Percentiles rank a stretch among this genome's conserved stretches.
These are phyloP conservation scores for Synodontis membranacea DNA, from an alignment of 2,113 vertebrate genomes.

Conservation along the genomic window DNA sequence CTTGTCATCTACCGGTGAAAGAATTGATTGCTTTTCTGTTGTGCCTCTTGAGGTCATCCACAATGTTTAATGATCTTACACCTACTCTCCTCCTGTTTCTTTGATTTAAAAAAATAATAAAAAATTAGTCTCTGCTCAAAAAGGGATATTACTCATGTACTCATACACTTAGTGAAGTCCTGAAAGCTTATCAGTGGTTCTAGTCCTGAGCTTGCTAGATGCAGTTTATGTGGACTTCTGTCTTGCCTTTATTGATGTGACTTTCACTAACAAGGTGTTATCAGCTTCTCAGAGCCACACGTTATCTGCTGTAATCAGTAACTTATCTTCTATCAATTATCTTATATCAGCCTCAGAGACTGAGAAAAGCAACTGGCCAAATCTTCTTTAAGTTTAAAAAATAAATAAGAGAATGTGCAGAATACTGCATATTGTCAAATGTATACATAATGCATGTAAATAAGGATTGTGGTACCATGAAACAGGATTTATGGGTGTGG, in stretches of 20 bases:
- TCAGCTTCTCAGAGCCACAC: slow-evolving; percentile 5
- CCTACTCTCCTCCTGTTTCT: background rate
- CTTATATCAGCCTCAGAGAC: slow-evolving; percentile 23
- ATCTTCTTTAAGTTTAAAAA: background rate
- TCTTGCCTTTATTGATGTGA: slow-evolving; percentile 19
- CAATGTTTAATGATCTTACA: background rate
- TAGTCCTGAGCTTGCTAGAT: background rate
- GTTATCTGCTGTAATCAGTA: slow-evolving; percentile 39
- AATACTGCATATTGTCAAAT: background rate
- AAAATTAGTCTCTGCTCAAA: no score
- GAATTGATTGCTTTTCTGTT: background rate
- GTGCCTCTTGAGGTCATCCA: background rate
- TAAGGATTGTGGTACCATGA: background rate
- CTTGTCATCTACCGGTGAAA: background rate
- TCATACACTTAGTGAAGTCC: background rate
- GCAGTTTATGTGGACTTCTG: slow-evolving; percentile 14
- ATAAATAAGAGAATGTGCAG: background rate
- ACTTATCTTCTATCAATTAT: slow-evolving; percentile 37
- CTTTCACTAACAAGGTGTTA: slow-evolving; percentile 23
- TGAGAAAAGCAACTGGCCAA: slow-evolving; percentile 31
- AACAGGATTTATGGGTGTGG: background rate
- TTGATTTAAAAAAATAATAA: background rate
- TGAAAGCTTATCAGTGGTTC: background rate
- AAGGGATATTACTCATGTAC: background rate
- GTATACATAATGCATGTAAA: background rate